phyloP scores from a whole-genome alignment of 2,888 invertebrate genomes.

The Sinohyriopsis cumingii region DNA sequence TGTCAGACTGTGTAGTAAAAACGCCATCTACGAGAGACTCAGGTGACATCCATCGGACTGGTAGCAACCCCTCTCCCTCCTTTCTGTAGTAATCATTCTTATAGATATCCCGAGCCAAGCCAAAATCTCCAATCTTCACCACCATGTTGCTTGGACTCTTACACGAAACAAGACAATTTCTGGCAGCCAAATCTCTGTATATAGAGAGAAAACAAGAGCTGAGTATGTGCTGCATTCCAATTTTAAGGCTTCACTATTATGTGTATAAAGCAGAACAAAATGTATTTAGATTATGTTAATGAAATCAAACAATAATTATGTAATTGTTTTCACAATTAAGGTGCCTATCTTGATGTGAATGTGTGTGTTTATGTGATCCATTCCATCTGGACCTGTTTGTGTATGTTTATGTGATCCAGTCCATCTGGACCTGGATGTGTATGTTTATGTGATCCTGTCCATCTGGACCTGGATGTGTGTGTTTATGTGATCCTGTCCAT shows the following conservation, averaged over 20 bases:
- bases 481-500: no score
- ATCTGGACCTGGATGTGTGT: no score
- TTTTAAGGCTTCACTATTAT: background rate
- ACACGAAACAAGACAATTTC: slow-evolving; percentile 89
- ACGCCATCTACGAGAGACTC: slow-evolving; percentile 96
- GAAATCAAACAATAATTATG: no score
- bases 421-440: no score
- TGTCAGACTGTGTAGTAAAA: slow-evolving; percentile 96
- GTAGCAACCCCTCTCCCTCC: slow-evolving; percentile 89
- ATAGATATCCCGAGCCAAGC: slow-evolving; percentile 95
- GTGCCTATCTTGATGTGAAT: no score
- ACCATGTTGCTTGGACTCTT: slow-evolving; percentile 76
- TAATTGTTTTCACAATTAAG: no score
- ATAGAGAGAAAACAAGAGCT: slow-evolving; percentile 8
- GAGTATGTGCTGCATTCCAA: background rate
- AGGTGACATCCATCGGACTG: slow-evolving; percentile 98
- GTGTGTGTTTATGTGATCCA: no score
- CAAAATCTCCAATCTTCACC: slow-evolving; percentile 98
- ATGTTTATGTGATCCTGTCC: no score
- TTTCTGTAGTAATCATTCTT: slow-evolving; percentile 98
- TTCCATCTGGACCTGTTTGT: no score
- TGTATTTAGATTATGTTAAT: no score
- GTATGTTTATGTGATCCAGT: no score
- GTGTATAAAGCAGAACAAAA: background rate
- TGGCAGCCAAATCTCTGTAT: slow-evolving; percentile 87